Base-by-base conservation (phyloP, 2,888 invertebrate genomes). In the Lampropteryx suffumata region DNA sequence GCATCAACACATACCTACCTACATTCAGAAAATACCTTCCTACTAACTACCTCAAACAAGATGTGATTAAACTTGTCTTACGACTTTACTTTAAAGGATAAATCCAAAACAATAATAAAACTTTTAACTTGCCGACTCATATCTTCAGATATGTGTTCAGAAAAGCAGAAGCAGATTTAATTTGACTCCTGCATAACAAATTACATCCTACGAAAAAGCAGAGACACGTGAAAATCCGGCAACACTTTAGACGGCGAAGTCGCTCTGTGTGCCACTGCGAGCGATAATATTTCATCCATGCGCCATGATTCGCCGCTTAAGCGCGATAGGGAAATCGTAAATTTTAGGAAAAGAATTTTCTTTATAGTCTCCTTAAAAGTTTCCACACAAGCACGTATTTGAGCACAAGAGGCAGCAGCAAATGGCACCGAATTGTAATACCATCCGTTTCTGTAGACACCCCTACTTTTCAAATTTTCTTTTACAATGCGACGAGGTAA, bases 301-400 rank as follows among this genome's bases (percentile, higher is more conserved):
- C 76, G 81, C 77, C 80, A 84, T 84, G 82, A 84, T 86, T 84
- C 73, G 79, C 77, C 82, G 79, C 81, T 84, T 85, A 82, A 82
- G 77, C 78, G 73, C 84, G 83, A 85, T 84, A 85, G 83, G 77
- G 78, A 84, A 84, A 84, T 85, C 85, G 81, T 84, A 84, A 85
- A 86, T 85, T 83, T 76, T 73, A 76, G 68, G 73, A 65, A 79
- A 81, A 76, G 80, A 84, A 81, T 81, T 84, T 84, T 82, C 82
- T 86, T 84, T 82, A 83, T 82, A 78, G 79, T 79, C 79, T 72
- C 75, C 76, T 77, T 75, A 82, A 82, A 83, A 82, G 76, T 82
- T 82, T 79, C 65, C 71, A 77, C 78, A 79, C 72, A 77, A 76
- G 77, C 78, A 81, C 80, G 79, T 80, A 73, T 69, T 71, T 71